Base-by-base conservation (phyloP, 2,888 invertebrate genomes). In the Drosophila kambysellisi region DNA sequence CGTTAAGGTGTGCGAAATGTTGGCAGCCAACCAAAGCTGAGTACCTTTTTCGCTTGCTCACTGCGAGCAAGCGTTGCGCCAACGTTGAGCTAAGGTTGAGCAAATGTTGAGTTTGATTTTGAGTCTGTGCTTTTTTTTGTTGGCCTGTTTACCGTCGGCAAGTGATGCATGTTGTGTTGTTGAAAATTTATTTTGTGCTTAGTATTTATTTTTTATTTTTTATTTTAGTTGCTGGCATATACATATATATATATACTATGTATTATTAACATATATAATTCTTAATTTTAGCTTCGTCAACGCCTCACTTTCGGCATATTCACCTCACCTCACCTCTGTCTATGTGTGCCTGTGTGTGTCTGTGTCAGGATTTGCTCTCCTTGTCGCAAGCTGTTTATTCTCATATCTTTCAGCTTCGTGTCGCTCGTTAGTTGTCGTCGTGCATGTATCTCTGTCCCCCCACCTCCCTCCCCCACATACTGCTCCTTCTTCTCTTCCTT, bases 21-120 rank as follows among this genome's bases (percentile, higher is more conserved):
- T 92, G 92, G 91, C 92, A 92, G 86, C 91, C 91, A 92, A 92
- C 91, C 91, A 92, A 92, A 92, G 92, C 85, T 82, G 73, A 89
- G 92, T 87, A 88, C 85, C 89, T 91, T 91, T 72, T 70, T 74
- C 79, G 76, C 81, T 78, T 81, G 74, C 70, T 76, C 85, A 78
- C 84, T 61, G 32, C 2, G 32, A 20, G 25, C 35, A 54, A 37
- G 11, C 29, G 54, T 25, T 46, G 15, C 25, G 25, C 46, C 15
- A 20, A 54, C 56, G 43, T 43, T 35, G 53, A 51, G 37, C 62
- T 37, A 25, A 46, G 20, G 46, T 17, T 52, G 58, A 46, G 65
- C 62, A 46, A 33, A 51, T 52, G 53, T 20, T 56, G 63, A 46
- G 65, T 51, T 46, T 25, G 46, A 15, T 52, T 46, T 61, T 46